Conservation (phyloP, 2,113 vertebrate species). For the Gavialis gangeticus region DNA sequence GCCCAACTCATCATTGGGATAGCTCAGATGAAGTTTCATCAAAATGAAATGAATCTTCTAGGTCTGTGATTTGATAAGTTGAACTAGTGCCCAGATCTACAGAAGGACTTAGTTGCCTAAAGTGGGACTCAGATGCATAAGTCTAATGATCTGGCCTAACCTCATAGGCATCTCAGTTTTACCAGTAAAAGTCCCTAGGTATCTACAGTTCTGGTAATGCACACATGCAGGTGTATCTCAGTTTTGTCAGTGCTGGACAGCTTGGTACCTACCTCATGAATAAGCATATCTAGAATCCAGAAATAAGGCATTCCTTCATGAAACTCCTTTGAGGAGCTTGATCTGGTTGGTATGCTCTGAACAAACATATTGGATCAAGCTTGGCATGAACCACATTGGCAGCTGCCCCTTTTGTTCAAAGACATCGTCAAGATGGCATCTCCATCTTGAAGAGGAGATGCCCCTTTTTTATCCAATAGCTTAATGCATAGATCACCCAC, state of each 20-base stretch:
- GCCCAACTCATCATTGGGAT: neutral
- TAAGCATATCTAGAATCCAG: neutral
- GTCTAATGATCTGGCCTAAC: too few species aligned
- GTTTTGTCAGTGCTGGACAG: neutral
- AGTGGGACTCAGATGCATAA: too few species aligned
- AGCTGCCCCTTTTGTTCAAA: neutral
- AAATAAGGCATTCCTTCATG: neutral
- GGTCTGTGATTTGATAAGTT: neutral
- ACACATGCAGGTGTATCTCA: neutral
- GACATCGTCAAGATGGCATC: fast-evolving
- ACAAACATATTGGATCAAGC: neutral
- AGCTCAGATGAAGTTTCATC: neutral
- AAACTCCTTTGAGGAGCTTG: neutral
- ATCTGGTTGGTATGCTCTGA: neutral
- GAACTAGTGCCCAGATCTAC: neutral
- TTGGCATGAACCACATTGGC: neutral
- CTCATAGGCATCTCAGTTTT: too few species aligned
- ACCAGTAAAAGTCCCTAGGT: too few species aligned
- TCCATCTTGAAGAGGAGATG: neutral
- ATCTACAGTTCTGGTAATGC: too few species aligned
- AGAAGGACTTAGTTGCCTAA: too few species aligned
- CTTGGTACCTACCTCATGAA: neutral
- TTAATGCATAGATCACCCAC: too few species aligned
- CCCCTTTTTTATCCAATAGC: neutral
- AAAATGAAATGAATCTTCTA: neutral